Evolutionary conservation across 2,113 vertebrate species (phyloP).

Genomic region (Mystacornis crossleyi): DNA sequence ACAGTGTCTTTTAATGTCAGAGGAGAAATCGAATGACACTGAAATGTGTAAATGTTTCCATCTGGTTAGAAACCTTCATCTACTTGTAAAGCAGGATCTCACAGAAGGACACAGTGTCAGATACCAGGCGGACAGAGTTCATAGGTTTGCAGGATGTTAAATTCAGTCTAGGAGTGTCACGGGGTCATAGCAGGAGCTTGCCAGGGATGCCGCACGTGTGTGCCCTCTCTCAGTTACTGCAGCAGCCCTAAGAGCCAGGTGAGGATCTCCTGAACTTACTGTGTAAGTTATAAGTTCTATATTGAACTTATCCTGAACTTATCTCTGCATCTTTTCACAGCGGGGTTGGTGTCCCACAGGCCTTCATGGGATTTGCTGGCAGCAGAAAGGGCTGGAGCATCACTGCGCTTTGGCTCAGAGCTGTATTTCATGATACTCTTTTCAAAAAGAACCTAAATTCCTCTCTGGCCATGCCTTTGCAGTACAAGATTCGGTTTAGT

Average conservation of each 20-base stretch:
- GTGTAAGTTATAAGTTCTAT: not conserved
- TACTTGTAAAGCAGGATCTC: not conserved
- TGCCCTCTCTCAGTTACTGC: not conserved
- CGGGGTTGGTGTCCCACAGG: not conserved
- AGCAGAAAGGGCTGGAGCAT: not conserved
- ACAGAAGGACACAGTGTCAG: not conserved
- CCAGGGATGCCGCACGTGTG: rapidly evolving
- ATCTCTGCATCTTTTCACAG: not conserved
- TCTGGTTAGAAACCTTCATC: not conserved
- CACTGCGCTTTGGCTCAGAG: not conserved
- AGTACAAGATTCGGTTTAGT: not conserved
- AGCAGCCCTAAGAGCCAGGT: not conserved
- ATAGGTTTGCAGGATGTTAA: not conserved
- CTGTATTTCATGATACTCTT: not conserved
- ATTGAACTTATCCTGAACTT: too few relatives aligned
- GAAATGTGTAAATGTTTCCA: not conserved
- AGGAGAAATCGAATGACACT: not conserved
- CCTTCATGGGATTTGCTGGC: not conserved
- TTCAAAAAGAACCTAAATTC: not conserved
- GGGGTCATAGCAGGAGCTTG: not conserved
- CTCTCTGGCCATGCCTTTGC: rapidly evolving
- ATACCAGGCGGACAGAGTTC: not conserved
- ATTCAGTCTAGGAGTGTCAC: not conserved
- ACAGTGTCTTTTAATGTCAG: not conserved
- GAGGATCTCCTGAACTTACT: not conserved